phyloP scores from a whole-genome alignment of 2,888 invertebrate genomes.

The Tortrix viridana region DNA sequence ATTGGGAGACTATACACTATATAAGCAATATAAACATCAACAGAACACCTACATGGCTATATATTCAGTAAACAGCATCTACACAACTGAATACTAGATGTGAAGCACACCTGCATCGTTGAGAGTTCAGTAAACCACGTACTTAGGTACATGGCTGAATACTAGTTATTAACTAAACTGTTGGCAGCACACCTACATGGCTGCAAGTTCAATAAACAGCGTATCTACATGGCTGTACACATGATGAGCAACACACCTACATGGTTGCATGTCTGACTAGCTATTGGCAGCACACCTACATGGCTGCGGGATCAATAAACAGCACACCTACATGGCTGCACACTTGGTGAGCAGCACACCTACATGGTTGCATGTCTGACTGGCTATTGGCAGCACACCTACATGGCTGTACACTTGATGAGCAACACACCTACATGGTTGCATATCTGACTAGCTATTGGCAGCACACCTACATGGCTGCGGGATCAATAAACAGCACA shows the following conservation, averaged over 20 bases:
- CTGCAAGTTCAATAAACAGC: background rate
- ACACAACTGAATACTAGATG: too few species aligned
- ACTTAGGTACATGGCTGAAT: too few species aligned
- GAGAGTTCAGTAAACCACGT: background rate
- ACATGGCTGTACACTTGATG: background rate
- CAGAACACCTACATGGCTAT: background rate
- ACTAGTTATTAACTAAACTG: background rate
- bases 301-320: background rate
- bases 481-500: too few species aligned
- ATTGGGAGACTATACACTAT: background rate
- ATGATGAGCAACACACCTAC: background rate
- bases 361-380: background rate
- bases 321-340: background rate
- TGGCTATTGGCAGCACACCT: background rate
- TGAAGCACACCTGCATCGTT: background rate
- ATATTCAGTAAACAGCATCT: background rate
- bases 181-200: background rate
- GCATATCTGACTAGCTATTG: background rate
- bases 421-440: background rate
- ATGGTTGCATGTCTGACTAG: background rate
- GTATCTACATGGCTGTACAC: background rate
- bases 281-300: background rate
- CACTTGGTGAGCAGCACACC: background rate
- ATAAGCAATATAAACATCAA: background rate
- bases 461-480: background rate